These are phyloP conservation scores for Orthonyx spaldingii DNA, from an alignment of 2,113 vertebrate genomes.

Conservation along the genomic window DNA sequence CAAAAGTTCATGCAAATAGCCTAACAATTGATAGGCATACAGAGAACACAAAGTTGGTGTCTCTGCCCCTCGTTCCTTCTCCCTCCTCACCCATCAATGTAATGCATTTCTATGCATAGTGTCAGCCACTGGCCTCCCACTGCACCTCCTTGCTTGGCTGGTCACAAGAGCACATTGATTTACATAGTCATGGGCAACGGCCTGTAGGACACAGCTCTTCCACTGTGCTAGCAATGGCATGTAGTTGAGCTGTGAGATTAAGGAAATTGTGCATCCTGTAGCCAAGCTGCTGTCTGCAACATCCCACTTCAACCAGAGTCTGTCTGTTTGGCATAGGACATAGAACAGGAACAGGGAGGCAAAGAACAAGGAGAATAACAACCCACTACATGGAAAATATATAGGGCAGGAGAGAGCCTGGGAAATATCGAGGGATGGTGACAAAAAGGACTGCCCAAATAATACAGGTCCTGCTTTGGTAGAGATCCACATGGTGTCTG, in stretches of 20 bases:
- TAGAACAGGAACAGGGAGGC: neutral
- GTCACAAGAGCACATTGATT: neutral
- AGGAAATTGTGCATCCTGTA: neutral
- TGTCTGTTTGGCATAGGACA: neutral
- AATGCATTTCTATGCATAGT: neutral
- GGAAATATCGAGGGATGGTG: neutral
- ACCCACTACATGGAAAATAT: neutral
- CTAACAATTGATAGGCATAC: neutral
- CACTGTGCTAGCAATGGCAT: neutral
- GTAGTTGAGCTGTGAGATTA: neutral
- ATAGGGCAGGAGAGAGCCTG: neutral
- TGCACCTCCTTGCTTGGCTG: neutral
- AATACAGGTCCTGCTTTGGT: neutral
- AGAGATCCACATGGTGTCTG: neutral
- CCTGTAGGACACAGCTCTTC: neutral
- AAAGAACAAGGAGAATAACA: neutral
- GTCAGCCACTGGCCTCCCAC: neutral
- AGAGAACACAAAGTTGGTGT: neutral
- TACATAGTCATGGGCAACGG: constrained; percentile 26
- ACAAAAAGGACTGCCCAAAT: neutral
- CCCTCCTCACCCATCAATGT: neutral
- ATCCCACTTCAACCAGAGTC: neutral
- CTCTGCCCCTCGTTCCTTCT: neutral
- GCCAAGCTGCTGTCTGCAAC: neutral
- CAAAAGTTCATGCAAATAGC: neutral